These are phyloP conservation scores for Psix sp. DNA, from an alignment of 1,140 invertebrate genomes.

Conservation along the genomic window DNA sequence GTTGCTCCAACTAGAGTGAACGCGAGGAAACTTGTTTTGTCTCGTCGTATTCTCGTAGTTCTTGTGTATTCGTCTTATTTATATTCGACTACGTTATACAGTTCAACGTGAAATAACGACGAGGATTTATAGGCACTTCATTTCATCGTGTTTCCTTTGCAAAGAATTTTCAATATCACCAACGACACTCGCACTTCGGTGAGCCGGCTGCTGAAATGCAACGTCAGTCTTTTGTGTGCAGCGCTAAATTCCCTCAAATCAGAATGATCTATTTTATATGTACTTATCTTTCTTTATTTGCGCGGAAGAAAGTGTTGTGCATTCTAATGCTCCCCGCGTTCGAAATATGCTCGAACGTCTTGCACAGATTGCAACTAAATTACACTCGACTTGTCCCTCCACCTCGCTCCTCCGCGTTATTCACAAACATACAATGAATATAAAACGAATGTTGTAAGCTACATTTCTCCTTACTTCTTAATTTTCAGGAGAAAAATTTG, in stretches of 20 bases:
- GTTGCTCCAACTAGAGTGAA: too few relatives aligned
- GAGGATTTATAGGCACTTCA: constrained; percentile 38
- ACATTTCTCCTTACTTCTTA: too few relatives aligned
- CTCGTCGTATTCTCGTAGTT: constrained; percentile 2
- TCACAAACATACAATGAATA: not conserved
- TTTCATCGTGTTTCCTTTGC: constrained; percentile 17
- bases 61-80: constrained; percentile 14
- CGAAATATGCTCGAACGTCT: not conserved
- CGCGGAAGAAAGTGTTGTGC: constrained; percentile 6
- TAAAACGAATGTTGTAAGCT: too few relatives aligned
- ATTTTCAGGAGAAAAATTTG: too few relatives aligned
- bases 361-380: not conserved
- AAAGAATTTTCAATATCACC: constrained; percentile 41
- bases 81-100: constrained; percentile 22
- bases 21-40: not conserved
- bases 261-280: constrained; percentile 5
- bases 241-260: constrained; percentile 28
- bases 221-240: constrained; percentile 34
- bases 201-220: constrained; percentile 20
- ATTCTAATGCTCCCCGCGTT: not conserved
- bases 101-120: constrained; percentile 7
- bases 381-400: not conserved
- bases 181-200: constrained; percentile 29
- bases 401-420: not conserved
- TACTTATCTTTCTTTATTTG: constrained; percentile 24